Evolutionary conservation across 2,797 vertebrate genomes (phyloP).

Genomic region (Scomberomorus guttatus): DNA sequence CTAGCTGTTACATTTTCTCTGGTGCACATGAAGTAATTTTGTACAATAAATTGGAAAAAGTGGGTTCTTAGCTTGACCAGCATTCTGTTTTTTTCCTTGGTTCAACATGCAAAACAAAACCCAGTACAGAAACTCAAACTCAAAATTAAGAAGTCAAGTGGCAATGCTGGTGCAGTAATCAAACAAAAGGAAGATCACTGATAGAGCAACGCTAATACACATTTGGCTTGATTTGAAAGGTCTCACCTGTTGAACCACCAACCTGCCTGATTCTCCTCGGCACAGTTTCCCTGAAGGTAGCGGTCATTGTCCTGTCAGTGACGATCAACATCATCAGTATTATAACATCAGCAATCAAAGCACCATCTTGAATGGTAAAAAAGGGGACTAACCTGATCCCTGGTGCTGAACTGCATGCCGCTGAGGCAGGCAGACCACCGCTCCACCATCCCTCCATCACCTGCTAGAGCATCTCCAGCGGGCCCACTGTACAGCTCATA

Average conservation of each 20-base stretch:
- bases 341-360: background rate
- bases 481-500: conserved; percentile 89
- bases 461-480: conserved; percentile 90
- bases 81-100: background rate
- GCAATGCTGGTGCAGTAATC: background rate
- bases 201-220: background rate
- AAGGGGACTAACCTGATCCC: conserved; percentile 80
- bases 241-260: conserved; percentile 96
- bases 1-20: background rate
- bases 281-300: conserved; percentile 90
- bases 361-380: background rate
- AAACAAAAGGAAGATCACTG: background rate
- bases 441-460: conserved; percentile 86
- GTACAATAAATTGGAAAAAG: background rate
- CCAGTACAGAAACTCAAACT: background rate
- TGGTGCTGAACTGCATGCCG: conserved; percentile 93
- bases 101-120: background rate
- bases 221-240: background rate
- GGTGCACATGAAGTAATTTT: too few relatives aligned
- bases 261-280: conserved; percentile 88
- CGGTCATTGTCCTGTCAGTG: conserved; percentile 89
- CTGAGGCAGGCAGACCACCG: conserved; percentile 91
- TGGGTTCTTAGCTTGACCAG: background rate
- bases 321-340: background rate
- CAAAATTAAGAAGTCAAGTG: background rate